Evolutionary conservation across 2,113 vertebrate genomes (phyloP).

Genomic region (Porphyrio hochstetteri): DNA sequence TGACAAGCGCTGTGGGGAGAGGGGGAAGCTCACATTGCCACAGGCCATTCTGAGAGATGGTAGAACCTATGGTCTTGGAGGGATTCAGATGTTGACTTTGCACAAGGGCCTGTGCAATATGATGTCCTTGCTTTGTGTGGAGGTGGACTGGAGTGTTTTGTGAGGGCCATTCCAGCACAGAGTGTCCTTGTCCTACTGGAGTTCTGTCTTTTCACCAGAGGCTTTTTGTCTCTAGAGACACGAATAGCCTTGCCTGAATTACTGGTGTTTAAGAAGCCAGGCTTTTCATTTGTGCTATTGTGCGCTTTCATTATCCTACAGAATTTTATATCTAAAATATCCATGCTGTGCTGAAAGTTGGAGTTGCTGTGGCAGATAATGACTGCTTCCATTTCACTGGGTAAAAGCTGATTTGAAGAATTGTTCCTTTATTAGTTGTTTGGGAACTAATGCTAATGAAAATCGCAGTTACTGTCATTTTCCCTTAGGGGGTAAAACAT

Average conservation of each 20-base stretch:
- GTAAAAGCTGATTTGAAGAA: neutral
- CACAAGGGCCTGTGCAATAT: neutral
- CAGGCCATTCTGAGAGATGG: neutral
- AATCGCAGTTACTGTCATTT: neutral
- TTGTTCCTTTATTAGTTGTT: conserved; percentile 9
- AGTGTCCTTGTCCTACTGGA: neutral
- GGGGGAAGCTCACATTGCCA: rapidly evolving
- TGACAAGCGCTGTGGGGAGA: neutral
- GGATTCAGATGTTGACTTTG: neutral
- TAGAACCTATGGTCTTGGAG: neutral
- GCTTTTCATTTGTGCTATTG: neutral
- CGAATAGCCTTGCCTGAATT: neutral
- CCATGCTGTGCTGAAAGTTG: neutral
- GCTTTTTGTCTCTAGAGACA: neutral
- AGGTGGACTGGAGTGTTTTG: neutral
- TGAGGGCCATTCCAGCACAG: neutral
- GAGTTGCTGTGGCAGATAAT: neutral
- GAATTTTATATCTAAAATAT: neutral
- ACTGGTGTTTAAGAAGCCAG: neutral
- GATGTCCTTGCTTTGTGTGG: neutral
- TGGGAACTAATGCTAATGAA: neutral
- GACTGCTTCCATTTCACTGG: neutral
- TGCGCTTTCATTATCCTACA: neutral
- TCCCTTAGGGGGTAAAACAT: neutral
- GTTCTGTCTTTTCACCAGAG: neutral